Base-by-base conservation (phyloP, 2,888 invertebrate species). In the Biston betularia region DNA sequence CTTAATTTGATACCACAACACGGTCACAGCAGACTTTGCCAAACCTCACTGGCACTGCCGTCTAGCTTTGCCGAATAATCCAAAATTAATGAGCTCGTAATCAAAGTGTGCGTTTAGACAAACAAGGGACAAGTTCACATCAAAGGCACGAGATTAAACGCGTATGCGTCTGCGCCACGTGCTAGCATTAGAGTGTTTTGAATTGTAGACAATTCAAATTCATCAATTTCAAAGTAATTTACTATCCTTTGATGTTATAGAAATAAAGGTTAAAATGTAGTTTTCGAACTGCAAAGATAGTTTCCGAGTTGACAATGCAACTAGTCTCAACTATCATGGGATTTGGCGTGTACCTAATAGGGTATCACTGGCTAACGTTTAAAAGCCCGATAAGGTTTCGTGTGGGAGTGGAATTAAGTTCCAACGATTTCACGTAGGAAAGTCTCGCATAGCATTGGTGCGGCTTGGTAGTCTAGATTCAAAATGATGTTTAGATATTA, bases 81-180 rank as follows among this genome's bases (percentile, higher is more conserved):
- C 87, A 89, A 92, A 88, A 90, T 90, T 91, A 91, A 92, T 92
- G 90, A 90, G 87, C 82, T 84, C 84, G 88, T 92, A 90, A 93
- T 92, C 90, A 90, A 91, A 90, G 63, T 83, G 82, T 84, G 81
- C 83, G 88, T 90, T 92, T 92, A 89, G 84, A 89, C 88, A 91
- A 91, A 90, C 91, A 89, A 82, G 82, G 87, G 88, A 89, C 90
- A 90, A 73, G 68, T 75, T 92, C 58, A 66, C 57, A 62, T 66
- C 92, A 92, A 93, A 93, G 89, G 85, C 82, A 79, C 84, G 87
- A 88, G 89, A 89, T 91, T 89, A 90, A 88, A 89, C 89, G 88
- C 75, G 79, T 80, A 80, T 90, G 89, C 90, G 90, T 90, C 82
- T 87, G 89, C 90, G 92, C 89, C 92, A 92, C 92, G 92, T 87